Evolutionary conservation across 1,140 invertebrate species (phyloP).

Genomic region (Drosophila kikkawai): DNA sequence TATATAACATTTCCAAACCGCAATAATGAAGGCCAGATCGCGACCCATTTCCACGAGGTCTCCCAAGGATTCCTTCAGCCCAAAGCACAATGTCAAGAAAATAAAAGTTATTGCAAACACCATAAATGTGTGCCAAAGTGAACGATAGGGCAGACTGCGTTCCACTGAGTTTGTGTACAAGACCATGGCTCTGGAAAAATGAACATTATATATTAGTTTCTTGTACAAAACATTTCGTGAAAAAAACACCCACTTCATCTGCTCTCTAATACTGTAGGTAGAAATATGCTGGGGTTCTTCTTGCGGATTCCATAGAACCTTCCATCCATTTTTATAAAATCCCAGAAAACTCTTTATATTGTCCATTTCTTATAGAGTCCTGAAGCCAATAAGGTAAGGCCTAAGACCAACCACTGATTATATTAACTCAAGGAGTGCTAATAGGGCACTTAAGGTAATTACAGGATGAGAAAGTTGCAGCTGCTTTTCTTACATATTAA

Average conservation of each 20-base stretch:
- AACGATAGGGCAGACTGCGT: neutral
- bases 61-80: conserved; percentile 19
- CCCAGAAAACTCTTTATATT: neutral
- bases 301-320: neutral
- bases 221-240: neutral
- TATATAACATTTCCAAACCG: neutral
- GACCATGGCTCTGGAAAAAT: conserved; percentile 12
- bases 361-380: neutral
- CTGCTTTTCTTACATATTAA: conserved; percentile 1
- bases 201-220: neutral
- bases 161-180: conserved; percentile 33
- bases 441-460: neutral
- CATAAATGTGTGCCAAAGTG: conserved; percentile 26
- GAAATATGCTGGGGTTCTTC: neutral
- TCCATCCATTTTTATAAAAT: neutral
- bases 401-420: neutral
- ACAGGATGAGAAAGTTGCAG: conserved; percentile 17
- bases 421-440: neutral
- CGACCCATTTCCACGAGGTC: conserved; percentile 36
- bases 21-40: conserved; percentile 37
- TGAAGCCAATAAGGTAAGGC: neutral
- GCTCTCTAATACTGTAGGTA: neutral
- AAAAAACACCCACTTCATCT: conserved; percentile 16
- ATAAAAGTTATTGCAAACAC: neutral
- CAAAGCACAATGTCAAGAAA: neutral